These are phyloP conservation scores for Thalassophryne amazonica DNA, from an alignment of 2,797 vertebrate species.

Conservation along the genomic window DNA sequence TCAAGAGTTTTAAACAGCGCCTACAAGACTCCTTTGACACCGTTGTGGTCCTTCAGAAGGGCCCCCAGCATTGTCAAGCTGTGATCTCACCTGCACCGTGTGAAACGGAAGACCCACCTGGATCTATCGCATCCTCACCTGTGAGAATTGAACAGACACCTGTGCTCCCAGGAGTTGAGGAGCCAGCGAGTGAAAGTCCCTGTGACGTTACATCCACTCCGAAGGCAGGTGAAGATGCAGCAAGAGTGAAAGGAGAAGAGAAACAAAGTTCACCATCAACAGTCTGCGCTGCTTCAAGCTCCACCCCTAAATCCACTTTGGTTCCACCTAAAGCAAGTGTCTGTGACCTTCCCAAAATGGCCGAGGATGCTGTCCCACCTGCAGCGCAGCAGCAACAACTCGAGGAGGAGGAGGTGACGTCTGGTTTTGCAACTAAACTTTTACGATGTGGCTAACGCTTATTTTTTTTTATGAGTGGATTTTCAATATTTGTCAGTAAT, in stretches of 20 bases:
- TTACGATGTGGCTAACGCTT: neutral
- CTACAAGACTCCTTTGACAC: neutral
- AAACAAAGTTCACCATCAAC: neutral
- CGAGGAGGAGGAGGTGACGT: slow-evolving; percentile 11
- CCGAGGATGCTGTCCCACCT: slow-evolving; percentile 39
- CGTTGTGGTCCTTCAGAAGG: neutral
- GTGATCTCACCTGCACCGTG: too few relatives aligned
- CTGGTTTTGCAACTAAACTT: neutral
- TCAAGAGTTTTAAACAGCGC: slow-evolving; percentile 22
- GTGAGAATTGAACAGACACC: neutral
- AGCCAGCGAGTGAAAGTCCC: neutral
- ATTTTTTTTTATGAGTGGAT: too few relatives aligned
- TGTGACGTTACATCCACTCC: neutral
- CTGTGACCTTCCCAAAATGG: slow-evolving; percentile 40
- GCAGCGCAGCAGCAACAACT: slow-evolving; percentile 60
- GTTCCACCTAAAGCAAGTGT: neutral
- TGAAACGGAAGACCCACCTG: neutral
- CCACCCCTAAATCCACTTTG: neutral
- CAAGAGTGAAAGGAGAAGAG: neutral
- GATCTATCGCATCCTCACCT: neutral
- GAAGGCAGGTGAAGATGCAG: neutral
- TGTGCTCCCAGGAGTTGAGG: neutral
- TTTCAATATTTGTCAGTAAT: neutral
- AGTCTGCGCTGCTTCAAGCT: neutral
- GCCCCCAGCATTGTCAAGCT: neutral